phyloP scores from a whole-genome alignment of 1,140 invertebrate genomes.

The Leptinotarsa lineolata region DNA sequence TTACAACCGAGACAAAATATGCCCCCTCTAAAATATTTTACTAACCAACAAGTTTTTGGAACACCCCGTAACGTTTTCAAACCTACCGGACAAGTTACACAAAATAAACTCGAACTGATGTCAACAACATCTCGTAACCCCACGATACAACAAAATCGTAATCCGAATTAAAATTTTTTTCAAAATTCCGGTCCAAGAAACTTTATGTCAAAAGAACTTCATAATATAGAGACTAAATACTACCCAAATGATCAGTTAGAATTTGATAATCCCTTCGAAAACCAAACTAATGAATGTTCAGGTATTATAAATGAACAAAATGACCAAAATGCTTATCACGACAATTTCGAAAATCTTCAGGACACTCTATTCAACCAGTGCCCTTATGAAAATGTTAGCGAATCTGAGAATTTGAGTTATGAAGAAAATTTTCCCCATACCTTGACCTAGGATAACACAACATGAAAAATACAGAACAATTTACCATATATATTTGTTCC shows the following conservation, averaged over 20 bases:
- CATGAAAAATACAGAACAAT: not conserved
- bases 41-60: not conserved
- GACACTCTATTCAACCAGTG: not conserved
- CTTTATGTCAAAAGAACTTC: not conserved
- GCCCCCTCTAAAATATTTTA: constrained; percentile 13
- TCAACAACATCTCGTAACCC: not conserved
- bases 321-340: not conserved
- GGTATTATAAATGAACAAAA: not conserved
- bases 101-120: not conserved
- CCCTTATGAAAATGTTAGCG: not conserved
- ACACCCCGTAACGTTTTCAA: not conserved
- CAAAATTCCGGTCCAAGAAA: not conserved
- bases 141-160: not conserved
- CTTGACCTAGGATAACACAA: not conserved
- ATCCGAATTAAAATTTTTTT: not conserved
- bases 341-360: not conserved
- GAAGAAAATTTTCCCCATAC: not conserved
- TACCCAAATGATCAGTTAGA: not conserved
- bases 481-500: not conserved
- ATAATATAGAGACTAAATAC: not conserved
- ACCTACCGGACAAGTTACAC: not conserved
- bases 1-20: not conserved
- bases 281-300: not conserved
- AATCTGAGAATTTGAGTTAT: not conserved
- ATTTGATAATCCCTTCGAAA: constrained; percentile 10